These are phyloP conservation scores for Tenthredo livida DNA, from an alignment of 2,888 invertebrate species.

Conservation along the genomic window DNA sequence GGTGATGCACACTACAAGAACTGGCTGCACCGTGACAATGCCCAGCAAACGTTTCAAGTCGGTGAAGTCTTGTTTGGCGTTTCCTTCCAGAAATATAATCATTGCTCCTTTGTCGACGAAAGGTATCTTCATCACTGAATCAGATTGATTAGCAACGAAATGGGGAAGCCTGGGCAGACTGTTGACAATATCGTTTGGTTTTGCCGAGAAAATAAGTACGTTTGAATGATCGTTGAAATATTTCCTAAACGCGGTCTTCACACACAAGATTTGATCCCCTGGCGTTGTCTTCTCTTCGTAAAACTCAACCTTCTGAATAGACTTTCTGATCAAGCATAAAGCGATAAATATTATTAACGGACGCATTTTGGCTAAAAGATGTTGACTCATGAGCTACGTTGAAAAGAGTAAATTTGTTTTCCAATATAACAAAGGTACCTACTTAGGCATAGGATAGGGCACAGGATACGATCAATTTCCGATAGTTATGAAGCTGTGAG, in stretches of 20 bases:
- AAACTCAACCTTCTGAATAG: slow-evolving; percentile 2
- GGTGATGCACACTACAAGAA: slow-evolving; percentile 21
- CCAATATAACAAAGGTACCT: neutral
- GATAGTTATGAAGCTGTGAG: neutral
- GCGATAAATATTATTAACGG: neutral
- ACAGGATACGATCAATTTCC: slow-evolving; percentile 13
- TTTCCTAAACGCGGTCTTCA: neutral
- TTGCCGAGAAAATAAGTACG: neutral
- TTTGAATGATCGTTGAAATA: neutral
- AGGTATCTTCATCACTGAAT: neutral
- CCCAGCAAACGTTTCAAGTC: neutral
- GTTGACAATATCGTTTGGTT: neutral
- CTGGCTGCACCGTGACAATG: neutral
- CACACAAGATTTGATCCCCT: neutral
- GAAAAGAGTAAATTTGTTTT: neutral
- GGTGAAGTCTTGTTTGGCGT: neutral
- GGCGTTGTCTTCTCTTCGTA: neutral
- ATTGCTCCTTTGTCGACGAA: neutral
- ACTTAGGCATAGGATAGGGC: neutral
- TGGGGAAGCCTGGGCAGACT: neutral
- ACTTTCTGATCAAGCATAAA: neutral
- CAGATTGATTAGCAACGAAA: neutral
- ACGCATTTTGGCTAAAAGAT: neutral
- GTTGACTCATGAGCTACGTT: neutral
- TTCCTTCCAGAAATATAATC: slow-evolving; percentile 19